These are phyloP conservation scores for Hippocampus comes DNA, from an alignment of 2,113 vertebrate genomes.

Conservation along the genomic window DNA sequence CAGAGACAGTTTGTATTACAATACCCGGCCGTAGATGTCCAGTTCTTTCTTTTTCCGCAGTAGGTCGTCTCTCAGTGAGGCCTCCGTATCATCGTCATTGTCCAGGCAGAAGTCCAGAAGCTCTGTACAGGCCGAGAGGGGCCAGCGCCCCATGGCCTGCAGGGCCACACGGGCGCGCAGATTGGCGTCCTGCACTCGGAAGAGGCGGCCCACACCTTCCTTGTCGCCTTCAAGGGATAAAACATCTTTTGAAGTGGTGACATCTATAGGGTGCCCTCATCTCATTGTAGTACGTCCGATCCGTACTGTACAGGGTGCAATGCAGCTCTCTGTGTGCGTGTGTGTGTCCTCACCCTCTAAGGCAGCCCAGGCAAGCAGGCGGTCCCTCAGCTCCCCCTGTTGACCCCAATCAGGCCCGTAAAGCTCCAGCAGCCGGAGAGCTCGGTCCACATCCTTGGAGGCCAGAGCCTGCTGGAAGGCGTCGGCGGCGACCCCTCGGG, in stretches of 20 bases:
- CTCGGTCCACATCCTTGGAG: slow-evolving; percentile 75
- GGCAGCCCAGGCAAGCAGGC: slow-evolving; percentile 81
- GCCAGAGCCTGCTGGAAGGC: slow-evolving; percentile 82
- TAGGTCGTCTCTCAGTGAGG: slow-evolving; percentile 70
- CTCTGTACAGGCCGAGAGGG: slow-evolving; percentile 81
- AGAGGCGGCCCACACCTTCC: slow-evolving; percentile 76
- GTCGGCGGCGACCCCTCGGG: slow-evolving; percentile 70
- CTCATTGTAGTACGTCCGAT: too few relatives aligned
- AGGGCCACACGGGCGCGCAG: slow-evolving; percentile 81
- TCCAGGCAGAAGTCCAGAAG: slow-evolving; percentile 87
- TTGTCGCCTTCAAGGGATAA: slow-evolving; percentile 52
- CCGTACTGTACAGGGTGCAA: too few relatives aligned
- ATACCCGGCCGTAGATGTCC: slow-evolving; percentile 83
- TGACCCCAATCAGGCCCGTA: slow-evolving; percentile 75
- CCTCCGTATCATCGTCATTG: slow-evolving; percentile 61
- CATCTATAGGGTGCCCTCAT: too few relatives aligned
- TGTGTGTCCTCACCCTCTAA: slow-evolving; percentile 74
- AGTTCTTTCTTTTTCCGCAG: slow-evolving; percentile 80
- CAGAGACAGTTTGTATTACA: not conserved
- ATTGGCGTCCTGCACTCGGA: slow-evolving; percentile 77
- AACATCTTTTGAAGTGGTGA: too few relatives aligned
- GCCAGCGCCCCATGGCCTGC: slow-evolving; percentile 82
- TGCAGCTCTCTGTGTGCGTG: not conserved
- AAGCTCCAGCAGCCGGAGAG: slow-evolving; percentile 79
- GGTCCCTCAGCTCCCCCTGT: slow-evolving; percentile 76